Conservation (phyloP, 2,113 vertebrate species). For the Sterrhoptilus dennistouni region DNA sequence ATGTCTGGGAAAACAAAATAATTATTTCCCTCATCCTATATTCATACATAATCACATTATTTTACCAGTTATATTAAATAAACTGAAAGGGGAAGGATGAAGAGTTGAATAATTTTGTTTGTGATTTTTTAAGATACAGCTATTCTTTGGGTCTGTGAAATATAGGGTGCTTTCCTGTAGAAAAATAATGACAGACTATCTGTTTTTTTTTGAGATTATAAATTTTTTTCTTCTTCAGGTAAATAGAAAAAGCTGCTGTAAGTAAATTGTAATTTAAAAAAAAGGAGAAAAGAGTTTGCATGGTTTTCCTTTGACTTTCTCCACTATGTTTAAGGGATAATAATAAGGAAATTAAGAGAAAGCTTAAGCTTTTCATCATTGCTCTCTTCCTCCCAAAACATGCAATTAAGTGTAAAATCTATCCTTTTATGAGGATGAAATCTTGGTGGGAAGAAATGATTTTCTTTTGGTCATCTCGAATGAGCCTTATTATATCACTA, state of each 20-base stretch:
- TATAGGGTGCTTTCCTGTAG: background rate
- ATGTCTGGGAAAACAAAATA: background rate
- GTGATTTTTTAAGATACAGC: background rate
- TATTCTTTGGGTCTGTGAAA: background rate
- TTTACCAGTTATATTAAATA: background rate
- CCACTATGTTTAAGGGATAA: background rate
- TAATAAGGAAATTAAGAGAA: background rate
- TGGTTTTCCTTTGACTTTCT: background rate
- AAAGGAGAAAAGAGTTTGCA: background rate
- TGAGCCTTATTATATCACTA: rapidly evolving
- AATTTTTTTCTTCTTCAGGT: background rate
- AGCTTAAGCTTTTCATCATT: background rate
- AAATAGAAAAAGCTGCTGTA: background rate
- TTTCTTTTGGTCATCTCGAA: background rate
- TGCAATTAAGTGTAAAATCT: background rate
- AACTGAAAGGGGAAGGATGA: background rate
- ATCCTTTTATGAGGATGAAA: background rate
- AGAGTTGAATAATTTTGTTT: background rate
- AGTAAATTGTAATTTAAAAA: background rate
- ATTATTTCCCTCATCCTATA: background rate
- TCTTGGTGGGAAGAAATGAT: background rate
- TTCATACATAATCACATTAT: background rate
- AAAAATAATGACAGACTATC: background rate
- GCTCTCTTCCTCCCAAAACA: background rate
- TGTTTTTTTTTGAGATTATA: background rate